A percentile compares a stretch with the other conserved stretches of the same genome.
Evolutionary conservation across 2,797 vertebrate species (phyloP).

Genomic region (Melanotaenia boesemani): DNA sequence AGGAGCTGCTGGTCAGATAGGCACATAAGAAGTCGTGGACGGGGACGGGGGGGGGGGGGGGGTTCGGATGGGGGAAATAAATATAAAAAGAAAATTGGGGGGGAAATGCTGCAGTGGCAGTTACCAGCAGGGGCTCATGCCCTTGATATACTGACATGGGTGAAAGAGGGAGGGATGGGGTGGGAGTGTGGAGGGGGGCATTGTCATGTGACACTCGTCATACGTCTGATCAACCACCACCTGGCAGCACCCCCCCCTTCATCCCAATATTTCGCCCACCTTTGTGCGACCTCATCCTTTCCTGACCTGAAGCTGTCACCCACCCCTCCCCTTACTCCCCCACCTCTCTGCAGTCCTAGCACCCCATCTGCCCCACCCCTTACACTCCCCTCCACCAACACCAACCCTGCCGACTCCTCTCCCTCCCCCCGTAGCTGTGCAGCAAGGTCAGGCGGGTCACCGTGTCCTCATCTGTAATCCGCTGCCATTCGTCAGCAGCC

Average conservation of each 20-base stretch:
- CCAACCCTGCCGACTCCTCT: conserved; percentile 41
- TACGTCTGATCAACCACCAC: conserved; percentile 86
- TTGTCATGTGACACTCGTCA: conserved; percentile 95
- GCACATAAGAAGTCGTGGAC: conserved; percentile 52
- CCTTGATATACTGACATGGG: conserved; percentile 95
- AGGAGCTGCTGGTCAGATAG: conserved; percentile 55
- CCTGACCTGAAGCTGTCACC: conserved; percentile 87
- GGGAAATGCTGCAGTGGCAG: conserved; percentile 69
- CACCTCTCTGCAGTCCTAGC: conserved; percentile 54
- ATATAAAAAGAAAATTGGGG: conserved; percentile 59
- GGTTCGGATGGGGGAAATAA: conserved; percentile 37
- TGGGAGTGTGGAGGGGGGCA: conserved; percentile 47
- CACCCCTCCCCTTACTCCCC: conserved; percentile 80
- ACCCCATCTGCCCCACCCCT: conserved; percentile 78
- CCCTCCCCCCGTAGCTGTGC: conserved; percentile 89
- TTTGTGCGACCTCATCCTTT: conserved; percentile 92
- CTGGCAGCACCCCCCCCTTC: conserved; percentile 81
- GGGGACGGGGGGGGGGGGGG: background rate
- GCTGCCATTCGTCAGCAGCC: conserved; percentile 98
- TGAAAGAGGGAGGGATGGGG: conserved; percentile 17
- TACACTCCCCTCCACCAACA: conserved; percentile 58
- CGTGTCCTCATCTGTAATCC: conserved; percentile 99
- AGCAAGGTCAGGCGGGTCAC: conserved; percentile 98
- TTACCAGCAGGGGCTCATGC: conserved; percentile 84
- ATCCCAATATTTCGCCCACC: conserved; percentile 82